These are phyloP conservation scores for Neelides sp. DNA, from an alignment of 1,140 invertebrate species.

Conservation along the genomic window DNA sequence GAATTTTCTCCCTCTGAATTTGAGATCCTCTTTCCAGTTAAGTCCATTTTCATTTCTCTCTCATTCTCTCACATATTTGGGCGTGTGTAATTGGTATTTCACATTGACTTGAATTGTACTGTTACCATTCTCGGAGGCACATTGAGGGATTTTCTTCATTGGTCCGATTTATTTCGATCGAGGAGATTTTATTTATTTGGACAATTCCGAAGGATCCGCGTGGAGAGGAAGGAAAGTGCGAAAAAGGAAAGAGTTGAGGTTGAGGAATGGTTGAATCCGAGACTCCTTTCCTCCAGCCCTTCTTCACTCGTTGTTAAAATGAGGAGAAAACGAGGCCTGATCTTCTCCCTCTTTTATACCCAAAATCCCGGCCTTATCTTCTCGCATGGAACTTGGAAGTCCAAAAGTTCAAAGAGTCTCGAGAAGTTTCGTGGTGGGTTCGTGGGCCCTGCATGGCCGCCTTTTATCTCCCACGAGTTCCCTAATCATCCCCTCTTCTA, in stretches of 20 bases:
- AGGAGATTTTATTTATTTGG: background rate
- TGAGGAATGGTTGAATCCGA: constrained; percentile 4
- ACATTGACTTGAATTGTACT: too few relatives aligned
- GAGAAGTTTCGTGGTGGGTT: too few relatives aligned
- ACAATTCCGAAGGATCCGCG: background rate
- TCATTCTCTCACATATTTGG: background rate
- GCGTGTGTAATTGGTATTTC: too few relatives aligned
- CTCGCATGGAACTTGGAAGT: background rate
- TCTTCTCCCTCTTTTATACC: constrained; percentile 18
- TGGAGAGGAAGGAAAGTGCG: background rate
- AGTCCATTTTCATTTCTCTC: constrained; percentile 6
- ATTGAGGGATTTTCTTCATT: too few relatives aligned
- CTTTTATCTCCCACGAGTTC: too few relatives aligned
- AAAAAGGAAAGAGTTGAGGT: constrained; percentile 1
- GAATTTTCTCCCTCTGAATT: constrained; percentile 16
- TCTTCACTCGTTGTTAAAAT: too few relatives aligned
- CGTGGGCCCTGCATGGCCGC: too few relatives aligned
- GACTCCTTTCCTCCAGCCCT: too few relatives aligned
- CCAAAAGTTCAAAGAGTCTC: too few relatives aligned
- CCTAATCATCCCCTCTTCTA: too few relatives aligned
- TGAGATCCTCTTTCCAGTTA: constrained; percentile 23
- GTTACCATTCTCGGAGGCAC: too few relatives aligned
- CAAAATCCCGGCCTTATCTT: background rate
- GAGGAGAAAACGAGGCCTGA: constrained; percentile 28
- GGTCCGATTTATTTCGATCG: too few relatives aligned